Percentiles rank a stretch among this genome's conserved stretches.
Conservation (phyloP, 2,888 invertebrate species). For the Hydrotaea diabolus region DNA sequence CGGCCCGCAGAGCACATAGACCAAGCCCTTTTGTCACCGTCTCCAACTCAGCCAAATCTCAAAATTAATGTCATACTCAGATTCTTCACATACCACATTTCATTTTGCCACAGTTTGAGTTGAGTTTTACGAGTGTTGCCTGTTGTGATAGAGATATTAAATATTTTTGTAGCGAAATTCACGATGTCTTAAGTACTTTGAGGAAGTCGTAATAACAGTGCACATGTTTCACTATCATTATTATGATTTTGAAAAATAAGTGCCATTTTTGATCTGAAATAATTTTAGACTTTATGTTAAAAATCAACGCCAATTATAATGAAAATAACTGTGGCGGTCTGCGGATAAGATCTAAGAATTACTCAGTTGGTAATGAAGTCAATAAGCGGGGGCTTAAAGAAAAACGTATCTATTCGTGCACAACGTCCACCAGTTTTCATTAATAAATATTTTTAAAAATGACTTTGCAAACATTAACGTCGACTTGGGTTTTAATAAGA, state of each 20-base stretch:
- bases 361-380: not conserved
- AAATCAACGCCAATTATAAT: not conserved
- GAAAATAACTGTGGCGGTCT: not conserved
- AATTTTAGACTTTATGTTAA: not conserved
- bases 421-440: too few relatives aligned
- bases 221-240: not conserved
- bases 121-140: not conserved
- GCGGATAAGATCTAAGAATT: not conserved
- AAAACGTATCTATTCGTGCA: too few relatives aligned
- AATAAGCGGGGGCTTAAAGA: not conserved
- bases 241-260: not conserved
- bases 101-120: too few relatives aligned
- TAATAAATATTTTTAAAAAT: too few relatives aligned
- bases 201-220: not conserved
- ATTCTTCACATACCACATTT: too few relatives aligned
- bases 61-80: too few relatives aligned
- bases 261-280: slow-evolving; percentile 2
- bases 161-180: not conserved
- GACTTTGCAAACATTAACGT: too few relatives aligned
- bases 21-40: too few relatives aligned
- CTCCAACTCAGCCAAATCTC: too few relatives aligned
- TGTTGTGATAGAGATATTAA: not conserved
- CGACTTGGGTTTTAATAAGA: too few relatives aligned
- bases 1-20: too few relatives aligned
- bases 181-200: not conserved